These are phyloP conservation scores for Tragulus kanchil DNA, from an alignment of 2,113 vertebrate genomes.

Conservation along the genomic window DNA sequence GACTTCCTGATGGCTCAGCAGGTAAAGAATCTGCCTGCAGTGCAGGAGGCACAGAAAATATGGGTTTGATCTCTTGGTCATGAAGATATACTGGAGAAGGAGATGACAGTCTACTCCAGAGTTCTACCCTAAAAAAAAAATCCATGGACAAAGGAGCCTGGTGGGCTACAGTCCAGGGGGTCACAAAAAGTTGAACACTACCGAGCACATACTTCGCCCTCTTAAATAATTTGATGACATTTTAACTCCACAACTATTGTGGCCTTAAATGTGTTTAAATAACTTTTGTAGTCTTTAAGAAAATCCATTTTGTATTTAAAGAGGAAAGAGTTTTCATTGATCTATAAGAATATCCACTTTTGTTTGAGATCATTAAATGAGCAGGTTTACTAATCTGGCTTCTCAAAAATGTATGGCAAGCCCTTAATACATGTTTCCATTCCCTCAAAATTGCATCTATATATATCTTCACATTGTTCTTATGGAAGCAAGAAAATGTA, in stretches of 20 bases:
- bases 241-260: not conserved
- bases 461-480: constrained; percentile 25
- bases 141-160: not conserved
- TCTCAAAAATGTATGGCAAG: constrained; percentile 37
- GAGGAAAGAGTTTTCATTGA: not conserved
- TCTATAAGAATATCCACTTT: fast-evolving
- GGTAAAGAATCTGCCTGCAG: not conserved
- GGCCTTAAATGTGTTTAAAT: not conserved
- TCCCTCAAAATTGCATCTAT: constrained; percentile 69
- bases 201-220: not conserved
- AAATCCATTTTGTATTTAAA: not conserved
- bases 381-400: not conserved
- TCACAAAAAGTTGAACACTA: not conserved
- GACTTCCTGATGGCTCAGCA: not conserved
- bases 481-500: constrained; percentile 70
- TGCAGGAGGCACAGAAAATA: not conserved
- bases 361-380: constrained; percentile 64
- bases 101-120: not conserved
- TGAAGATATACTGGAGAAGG: not conserved
- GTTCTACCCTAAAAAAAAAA: not conserved
- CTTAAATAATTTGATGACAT: not conserved
- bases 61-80: not conserved
- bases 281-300: constrained; percentile 40
- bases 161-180: not conserved
- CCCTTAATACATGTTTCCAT: constrained; percentile 78